Base-by-base conservation (phyloP, 1,140 invertebrate genomes). In the Ridgeia piscesae region DNA sequence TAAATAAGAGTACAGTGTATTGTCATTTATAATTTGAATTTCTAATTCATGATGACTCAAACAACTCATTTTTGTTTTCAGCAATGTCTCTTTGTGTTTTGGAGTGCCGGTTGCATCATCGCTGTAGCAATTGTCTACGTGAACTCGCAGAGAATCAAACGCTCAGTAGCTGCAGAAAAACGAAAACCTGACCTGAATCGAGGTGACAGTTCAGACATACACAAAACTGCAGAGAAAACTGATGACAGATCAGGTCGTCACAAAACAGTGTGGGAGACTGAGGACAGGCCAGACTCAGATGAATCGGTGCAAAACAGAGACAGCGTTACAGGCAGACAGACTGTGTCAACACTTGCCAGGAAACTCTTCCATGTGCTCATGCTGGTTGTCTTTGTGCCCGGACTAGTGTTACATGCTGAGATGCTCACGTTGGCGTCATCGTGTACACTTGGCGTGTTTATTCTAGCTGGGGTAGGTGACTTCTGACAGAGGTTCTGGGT, bases 341-440 rank as follows among this genome's bases (percentile, higher is more conserved):
- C 11, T 77, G 58, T 77, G 14, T 77, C 58, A 21, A 77, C 27
- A 77, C 58, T 77, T 77, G 17, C 8, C 11, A 90, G 92, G 35
- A 92, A 92, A 89, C 92, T 34, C 0, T 92, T 92, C 88, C 92
- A 92, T 34, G 27, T 92, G 31, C 89, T 92, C 6, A 42, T 90
- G 35, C n/a, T 42, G 31, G n/a, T n/a, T 35, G 89, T 92, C 0
- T 92, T 89, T 34, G 21, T 92, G 88, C 92, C 92, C 8, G 92
- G 92, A n/a, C 77, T 92, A 35, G 31, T 89, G 6, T n/a, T 92
- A 11, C 35, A 92, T 35, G 27, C 77, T 6, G 88, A 89, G 89
- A 35, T 92, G n/a, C 88, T 90, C 35, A 34, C 35, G 2, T 34
- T 90, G 34, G 92, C 92, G 8, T 92, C 88, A n/a, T 58, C 88